Base-by-base conservation (phyloP, 2,888 invertebrate species). In the Baronia brevicornis region DNA sequence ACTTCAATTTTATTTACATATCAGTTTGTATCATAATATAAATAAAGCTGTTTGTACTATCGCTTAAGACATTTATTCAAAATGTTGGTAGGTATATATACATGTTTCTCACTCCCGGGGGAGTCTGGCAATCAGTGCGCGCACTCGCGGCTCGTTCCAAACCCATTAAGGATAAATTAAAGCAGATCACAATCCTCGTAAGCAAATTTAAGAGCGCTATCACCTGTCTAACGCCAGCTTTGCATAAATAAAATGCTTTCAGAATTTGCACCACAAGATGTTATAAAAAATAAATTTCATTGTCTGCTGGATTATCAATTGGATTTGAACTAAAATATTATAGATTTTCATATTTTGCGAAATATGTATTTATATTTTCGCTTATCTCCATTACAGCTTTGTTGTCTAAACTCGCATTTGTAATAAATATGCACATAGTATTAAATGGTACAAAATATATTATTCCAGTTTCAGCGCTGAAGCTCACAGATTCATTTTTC, bases 131-230 rank as follows among this genome's bases (percentile, higher is more conserved):
- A 78, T 78, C 78, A 70, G 64, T 56, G 62, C 55, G 54, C 59
- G 55, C 63, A 56, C 62, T 60, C 59, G 57, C 64, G 60, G 64
- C 67, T 70, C 71, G 67, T 74, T 72, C 58, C 56, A 63, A 75
- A 69, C 53, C 69, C 75, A 78, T 80, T 79, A 77, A 59, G 66
- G 69, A 62, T 73, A 73, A 75, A 80, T 80, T 74, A 78, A 78
- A 67, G 59, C 48, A 57, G 58, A 66, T 73, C 72, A 62, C 60
- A 55, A 54, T 60, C 52, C 52, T 46, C 50, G 60, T 64, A 71
- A 67, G 68, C 62, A 68, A 61, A 63, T 61, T 52, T 47, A 44
- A 42, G 46, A 39, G 44, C 50, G 41, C 39, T 44, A 41, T 45
- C 51, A 51, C 48, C 48, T 52, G 44, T 43, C 40, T 43, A 42